These are phyloP conservation scores for Cetoscarus ocellatus DNA, from an alignment of 2,797 vertebrate species.

Conservation along the genomic window DNA sequence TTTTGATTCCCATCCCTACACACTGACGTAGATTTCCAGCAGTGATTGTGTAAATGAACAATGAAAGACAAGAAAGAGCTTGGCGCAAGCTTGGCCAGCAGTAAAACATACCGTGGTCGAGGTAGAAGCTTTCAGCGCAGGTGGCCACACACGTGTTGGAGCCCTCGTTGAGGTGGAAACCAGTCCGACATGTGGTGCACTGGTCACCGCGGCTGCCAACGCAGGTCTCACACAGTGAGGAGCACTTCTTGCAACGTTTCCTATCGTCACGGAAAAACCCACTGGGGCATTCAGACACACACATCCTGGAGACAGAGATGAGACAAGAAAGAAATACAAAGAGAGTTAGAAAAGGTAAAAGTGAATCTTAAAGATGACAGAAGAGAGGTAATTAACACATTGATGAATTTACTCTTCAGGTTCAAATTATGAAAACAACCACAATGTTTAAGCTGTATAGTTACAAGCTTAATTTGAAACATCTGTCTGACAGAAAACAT, in stretches of 20 bases:
- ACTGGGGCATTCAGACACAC: constrained; percentile 94
- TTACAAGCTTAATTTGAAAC: constrained; percentile 25
- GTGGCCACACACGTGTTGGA: constrained; percentile 89
- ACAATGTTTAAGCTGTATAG: constrained; percentile 3
- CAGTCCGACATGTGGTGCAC: constrained; percentile 93
- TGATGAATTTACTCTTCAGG: neutral
- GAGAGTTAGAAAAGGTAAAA: constrained; percentile 8
- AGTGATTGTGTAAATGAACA: neutral
- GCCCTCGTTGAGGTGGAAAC: constrained; percentile 93
- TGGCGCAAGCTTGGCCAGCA: neutral
- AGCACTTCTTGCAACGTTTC: constrained; percentile 97
- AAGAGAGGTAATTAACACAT: neutral
- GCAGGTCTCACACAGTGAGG: constrained; percentile 93
- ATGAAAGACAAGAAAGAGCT: neutral
- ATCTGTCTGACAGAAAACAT: constrained; percentile 22
- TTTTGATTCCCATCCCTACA: too few species aligned
- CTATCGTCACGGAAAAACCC: constrained; percentile 97
- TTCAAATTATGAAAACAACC: constrained; percentile 5
- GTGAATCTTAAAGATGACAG: neutral
- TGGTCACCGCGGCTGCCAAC: constrained; percentile 94
- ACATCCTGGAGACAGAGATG: constrained; percentile 83
- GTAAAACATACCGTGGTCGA: constrained; percentile 78
- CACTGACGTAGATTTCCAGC: too few species aligned
- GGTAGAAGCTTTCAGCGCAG: constrained; percentile 93
- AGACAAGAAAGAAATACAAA: constrained; percentile 13